phyloP scores from a whole-genome alignment of 2,113 vertebrate genomes.

The Sylvilagus bachmani region DNA sequence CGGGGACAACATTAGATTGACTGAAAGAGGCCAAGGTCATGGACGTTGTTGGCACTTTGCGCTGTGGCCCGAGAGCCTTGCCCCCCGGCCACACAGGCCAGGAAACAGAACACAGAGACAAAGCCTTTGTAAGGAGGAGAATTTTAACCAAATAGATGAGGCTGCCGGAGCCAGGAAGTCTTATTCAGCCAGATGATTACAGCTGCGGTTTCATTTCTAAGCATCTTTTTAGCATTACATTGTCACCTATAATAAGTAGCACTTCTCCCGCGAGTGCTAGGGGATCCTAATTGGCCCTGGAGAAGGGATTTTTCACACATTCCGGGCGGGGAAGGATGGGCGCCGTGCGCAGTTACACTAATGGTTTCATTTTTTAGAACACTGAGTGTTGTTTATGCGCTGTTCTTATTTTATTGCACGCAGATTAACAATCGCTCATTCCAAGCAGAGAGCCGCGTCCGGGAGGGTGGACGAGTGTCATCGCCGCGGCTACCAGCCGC shows the following conservation, averaged over 20 bases:
- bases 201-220: conserved; percentile 81
- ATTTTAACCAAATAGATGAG: neutral
- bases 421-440: conserved; percentile 77
- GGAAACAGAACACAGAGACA: neutral
- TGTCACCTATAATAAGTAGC: conserved; percentile 86
- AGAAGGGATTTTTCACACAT: conserved; percentile 83
- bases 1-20: neutral
- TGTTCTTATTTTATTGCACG: conserved; percentile 69
- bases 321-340: conserved; percentile 82
- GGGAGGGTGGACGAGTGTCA: conserved; percentile 58
- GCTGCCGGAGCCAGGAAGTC: neutral
- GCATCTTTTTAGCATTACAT: conserved; percentile 84
- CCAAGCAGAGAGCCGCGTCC: conserved; percentile 21
- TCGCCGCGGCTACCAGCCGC: neutral
- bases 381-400: conserved; percentile 77
- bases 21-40: neutral
- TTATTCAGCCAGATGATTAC: conserved; percentile 31
- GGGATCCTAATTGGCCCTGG: conserved; percentile 85
- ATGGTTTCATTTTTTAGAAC: conserved; percentile 86
- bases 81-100: neutral
- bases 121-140: neutral
- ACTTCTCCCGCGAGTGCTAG: conserved; percentile 68
- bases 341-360: conserved; percentile 81
- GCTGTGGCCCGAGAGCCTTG: neutral
- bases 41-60: neutral